These are phyloP conservation scores for Euphydryas editha DNA, from an alignment of 2,888 invertebrate genomes.

Conservation along the genomic window DNA sequence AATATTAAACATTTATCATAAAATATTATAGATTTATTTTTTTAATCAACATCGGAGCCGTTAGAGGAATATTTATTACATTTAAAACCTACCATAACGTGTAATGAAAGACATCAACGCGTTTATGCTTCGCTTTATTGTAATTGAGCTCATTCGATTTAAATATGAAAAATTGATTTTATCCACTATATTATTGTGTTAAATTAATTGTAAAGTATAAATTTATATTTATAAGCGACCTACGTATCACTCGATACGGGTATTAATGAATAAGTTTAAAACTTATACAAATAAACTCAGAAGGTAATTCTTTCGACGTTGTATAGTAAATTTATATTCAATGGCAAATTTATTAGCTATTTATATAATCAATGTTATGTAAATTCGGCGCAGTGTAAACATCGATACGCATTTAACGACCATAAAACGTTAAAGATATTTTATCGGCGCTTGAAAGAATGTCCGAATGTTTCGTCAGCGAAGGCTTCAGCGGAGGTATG, in stretches of 20 bases:
- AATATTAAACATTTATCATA: background rate
- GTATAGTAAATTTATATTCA: slow-evolving; percentile 6
- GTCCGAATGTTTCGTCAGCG: slow-evolving; percentile 9
- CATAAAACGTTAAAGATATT: slow-evolving; percentile 5
- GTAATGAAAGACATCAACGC: slow-evolving; percentile 21
- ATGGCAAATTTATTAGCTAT: slow-evolving; percentile 9
- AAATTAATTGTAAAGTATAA: slow-evolving; percentile 9
- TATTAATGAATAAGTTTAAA: background rate
- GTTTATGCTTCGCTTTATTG: background rate
- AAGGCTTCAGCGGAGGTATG: background rate
- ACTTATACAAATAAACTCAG: slow-evolving; percentile 6
- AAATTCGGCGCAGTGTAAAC: slow-evolving; percentile 9
- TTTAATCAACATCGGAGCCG: background rate
- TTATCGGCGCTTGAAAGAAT: slow-evolving; percentile 7
- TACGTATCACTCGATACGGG: background rate
- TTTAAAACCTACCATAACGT: background rate
- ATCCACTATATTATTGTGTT: background rate
- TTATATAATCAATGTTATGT: slow-evolving; percentile 2
- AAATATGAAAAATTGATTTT: background rate
- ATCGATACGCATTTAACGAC: slow-evolving; percentile 6
- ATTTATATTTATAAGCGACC: background rate
- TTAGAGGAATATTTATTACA: background rate
- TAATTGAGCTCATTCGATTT: background rate
- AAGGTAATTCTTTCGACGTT: background rate
- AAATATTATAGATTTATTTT: slow-evolving; percentile 5